Percentiles rank a stretch among this genome's conserved stretches.
Evolutionary conservation across 1,140 invertebrate genomes (phyloP).

Genomic region (Eueides isabella): DNA sequence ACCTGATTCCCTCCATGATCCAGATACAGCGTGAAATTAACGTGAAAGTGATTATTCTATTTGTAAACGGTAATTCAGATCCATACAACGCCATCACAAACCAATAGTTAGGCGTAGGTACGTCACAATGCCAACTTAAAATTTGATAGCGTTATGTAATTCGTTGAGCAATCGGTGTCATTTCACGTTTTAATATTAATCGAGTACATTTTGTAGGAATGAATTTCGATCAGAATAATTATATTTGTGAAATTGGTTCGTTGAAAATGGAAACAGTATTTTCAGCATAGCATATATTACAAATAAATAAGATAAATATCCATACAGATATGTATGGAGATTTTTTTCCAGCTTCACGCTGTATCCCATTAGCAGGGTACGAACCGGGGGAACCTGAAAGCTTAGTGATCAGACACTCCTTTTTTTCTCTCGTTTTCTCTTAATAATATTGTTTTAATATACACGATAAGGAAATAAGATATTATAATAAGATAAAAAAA

Average conservation of each 20-base stretch:
- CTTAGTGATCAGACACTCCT: too few relatives aligned
- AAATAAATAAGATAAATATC: neutral
- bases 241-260: slow-evolving; percentile 9
- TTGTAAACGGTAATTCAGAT: neutral
- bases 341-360: neutral
- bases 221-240: slow-evolving; percentile 9
- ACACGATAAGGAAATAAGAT: too few relatives aligned
- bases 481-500: too few relatives aligned
- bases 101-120: neutral
- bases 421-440: too few relatives aligned
- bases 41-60: too few relatives aligned
- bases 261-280: slow-evolving; percentile 2
- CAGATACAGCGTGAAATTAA: too few relatives aligned
- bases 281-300: neutral
- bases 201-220: slow-evolving; percentile 8
- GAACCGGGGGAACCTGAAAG: too few relatives aligned
- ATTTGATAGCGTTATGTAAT: neutral
- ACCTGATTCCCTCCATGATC: too few relatives aligned
- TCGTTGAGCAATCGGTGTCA: neutral
- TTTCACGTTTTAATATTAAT: slow-evolving; percentile 14
- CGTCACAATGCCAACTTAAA: neutral
- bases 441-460: too few relatives aligned
- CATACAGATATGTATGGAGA: neutral
- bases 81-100: neutral
- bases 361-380: too few relatives aligned